Evolutionary conservation across 2,888 invertebrate genomes (phyloP), one percentile per base, ranked within the genome.

Genomic region (Lacanobia wlatinum): DNA sequence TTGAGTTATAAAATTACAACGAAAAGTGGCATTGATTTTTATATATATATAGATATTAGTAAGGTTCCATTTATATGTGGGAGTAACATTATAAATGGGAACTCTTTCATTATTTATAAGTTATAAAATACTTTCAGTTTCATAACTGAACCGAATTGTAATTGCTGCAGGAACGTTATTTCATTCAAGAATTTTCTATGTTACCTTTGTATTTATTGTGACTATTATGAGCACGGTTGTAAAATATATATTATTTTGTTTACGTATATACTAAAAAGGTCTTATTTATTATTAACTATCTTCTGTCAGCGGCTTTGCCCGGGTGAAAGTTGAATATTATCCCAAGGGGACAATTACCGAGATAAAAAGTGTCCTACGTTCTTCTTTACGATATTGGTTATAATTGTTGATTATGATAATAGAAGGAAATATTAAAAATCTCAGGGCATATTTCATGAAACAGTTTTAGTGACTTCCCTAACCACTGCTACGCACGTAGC

Each of bases 401-500:
- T 2, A 28, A 28, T 2, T 28, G 28, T 28, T 1, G 3, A 28
- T 28, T 2, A 28, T 28, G 1, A 28, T 28, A 28, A 28, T 48
- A 48, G 18, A 48, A 18, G 0, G n/a, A 40, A 59, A 40, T 16
- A 16, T 14, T 59, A 21, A 40, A 21, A 40, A 1, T 1, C 7
- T 28, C 10, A 43, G 6, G 6, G n/a, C 8, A 28, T 34, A 34
- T 48, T 48, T 28, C 7, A 14, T 12, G 16, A 48, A 38, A 28
- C 4, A 1, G 16, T 43, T 46, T 58, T 46, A 14, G 12, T 46
- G 18, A n/a, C 21, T 23, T 1, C 2, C 16, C 18, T 58, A 75
- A 65, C 28, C 10, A 4, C 8, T 52, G 28, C 64, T 70, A 56
- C 55, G 46, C 18, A 16, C 28, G n/a, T 50, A 60, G 66, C 23